These are phyloP conservation scores for Diogma glabrata DNA, from an alignment of 2,888 invertebrate genomes.

Conservation along the genomic window DNA sequence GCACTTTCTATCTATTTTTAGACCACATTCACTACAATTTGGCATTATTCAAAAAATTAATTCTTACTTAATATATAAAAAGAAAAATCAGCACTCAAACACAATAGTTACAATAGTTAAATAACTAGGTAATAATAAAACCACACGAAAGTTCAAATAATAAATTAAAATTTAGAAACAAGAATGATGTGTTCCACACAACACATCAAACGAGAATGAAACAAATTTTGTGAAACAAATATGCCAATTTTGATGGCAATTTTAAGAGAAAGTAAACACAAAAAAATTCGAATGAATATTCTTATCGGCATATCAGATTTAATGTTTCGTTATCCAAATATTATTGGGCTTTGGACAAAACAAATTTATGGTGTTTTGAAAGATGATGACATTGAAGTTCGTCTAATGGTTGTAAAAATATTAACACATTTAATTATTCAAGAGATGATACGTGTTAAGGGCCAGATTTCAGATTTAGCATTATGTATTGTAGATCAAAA, in stretches of 20 bases:
- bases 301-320: constrained; percentile 78
- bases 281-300: constrained; percentile 67
- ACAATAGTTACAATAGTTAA: too few species aligned
- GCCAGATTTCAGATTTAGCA: constrained; percentile 76
- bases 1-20: too few species aligned
- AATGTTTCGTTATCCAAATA: constrained; percentile 81
- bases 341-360: constrained; percentile 85
- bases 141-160: too few species aligned
- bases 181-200: too few species aligned
- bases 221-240: constrained; percentile 58
- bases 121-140: too few species aligned
- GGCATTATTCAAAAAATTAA: too few species aligned
- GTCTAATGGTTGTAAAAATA: constrained; percentile 73
- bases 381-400: constrained; percentile 60
- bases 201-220: too few species aligned
- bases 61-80: too few species aligned
- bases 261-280: constrained; percentile 60
- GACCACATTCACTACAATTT: too few species aligned
- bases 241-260: constrained; percentile 75
- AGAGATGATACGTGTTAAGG: constrained; percentile 91
- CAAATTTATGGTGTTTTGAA: constrained; percentile 75
- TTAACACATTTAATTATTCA: constrained; percentile 79
- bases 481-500: constrained; percentile 63
- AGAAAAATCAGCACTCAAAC: too few species aligned
- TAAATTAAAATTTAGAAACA: too few species aligned